Conservation (phyloP, 92 coral and sea anemone species). For the Heliopora coerulea region DNA sequence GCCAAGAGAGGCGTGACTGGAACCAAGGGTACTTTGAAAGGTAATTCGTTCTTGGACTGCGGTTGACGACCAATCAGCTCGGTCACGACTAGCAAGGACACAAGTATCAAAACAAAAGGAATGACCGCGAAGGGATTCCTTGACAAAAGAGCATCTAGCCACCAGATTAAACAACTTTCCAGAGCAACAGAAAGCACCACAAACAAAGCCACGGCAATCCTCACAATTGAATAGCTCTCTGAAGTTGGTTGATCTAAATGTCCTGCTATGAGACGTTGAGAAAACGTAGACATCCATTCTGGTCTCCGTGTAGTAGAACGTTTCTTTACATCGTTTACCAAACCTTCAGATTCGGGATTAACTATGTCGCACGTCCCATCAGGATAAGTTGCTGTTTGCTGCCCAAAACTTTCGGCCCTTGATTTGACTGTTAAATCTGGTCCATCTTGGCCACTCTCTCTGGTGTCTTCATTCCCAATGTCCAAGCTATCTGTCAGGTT, state of each 20-base stretch:
- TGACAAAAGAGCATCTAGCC: background rate
- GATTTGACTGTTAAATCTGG: background rate
- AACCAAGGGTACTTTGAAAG: slow-evolving; percentile 89
- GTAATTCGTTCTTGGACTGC: slow-evolving; percentile 79
- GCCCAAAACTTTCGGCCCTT: background rate
- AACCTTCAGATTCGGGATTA: no score
- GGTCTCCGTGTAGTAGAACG: background rate
- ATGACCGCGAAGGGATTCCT: background rate
- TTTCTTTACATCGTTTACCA: background rate
- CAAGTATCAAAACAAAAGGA: background rate
- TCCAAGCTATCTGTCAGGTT: slow-evolving; percentile 26
- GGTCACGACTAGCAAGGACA: slow-evolving; percentile 48
- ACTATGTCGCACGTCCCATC: background rate
- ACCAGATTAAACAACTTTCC: slow-evolving; percentile 2
- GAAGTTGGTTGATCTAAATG: background rate
- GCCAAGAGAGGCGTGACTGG: slow-evolving; percentile 79
- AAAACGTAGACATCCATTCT: background rate
- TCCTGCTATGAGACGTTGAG: background rate
- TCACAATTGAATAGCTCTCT: slow-evolving; percentile 3
- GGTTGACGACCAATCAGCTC: slow-evolving; percentile 78
- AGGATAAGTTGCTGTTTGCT: slow-evolving; percentile 14
- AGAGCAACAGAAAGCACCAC: background rate
- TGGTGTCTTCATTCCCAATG: slow-evolving; percentile 28
- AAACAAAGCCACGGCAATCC: slow-evolving; percentile 5
- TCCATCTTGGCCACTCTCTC: no score